Evolutionary conservation across 1,140 invertebrate genomes (phyloP), one percentile per base, ranked within the genome.

Genomic region (Mercenaria mercenaria): DNA sequence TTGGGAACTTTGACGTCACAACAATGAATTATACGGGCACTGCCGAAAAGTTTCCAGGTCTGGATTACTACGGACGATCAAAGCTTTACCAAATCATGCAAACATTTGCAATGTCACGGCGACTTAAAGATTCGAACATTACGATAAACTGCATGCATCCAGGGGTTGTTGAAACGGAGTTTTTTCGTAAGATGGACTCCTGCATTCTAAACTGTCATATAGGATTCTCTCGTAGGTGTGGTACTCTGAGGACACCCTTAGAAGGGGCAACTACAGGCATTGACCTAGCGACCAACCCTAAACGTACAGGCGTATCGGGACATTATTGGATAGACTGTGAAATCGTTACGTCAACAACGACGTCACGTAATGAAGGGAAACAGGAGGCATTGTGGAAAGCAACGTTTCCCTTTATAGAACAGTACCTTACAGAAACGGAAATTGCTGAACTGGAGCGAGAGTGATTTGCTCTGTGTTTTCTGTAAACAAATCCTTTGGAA

Each of bases 11-110:
- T 74, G 56, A 88, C 29, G 4, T 79, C 6, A 41, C 43, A 23
- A 88, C 34, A 2, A 79, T 79, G 13, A 88, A 80, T 69, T 88
- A 77, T 29, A 34, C 18, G 1, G 84, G 72, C 52, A n/a, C 4
- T 18, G 29, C 41, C n/a, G 67, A 26, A 11, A 34, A 59, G 6
- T 87, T 29, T 29, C 13, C n/a, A n/a, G 18, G 50, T 10, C 18
- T 0, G 84, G 47, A 87, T 61, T 77, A 87, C 29, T 87, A 87
- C 74, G 72, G 84, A 0, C 43, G 69, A 10, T 87, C 84, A 15
- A 87, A 87, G 37, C 20, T 74, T 20, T 87, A 87, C 29, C 82
- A 85, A 64, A 74, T 85, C 39, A 85, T 85, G 61, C 82, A 85
- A 32, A 67, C 67, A 29, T 6, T 47, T n/a, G 32, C 23, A 8